Conservation (phyloP, 2,888 invertebrate genomes). For the Synergus gifuensis region DNA sequence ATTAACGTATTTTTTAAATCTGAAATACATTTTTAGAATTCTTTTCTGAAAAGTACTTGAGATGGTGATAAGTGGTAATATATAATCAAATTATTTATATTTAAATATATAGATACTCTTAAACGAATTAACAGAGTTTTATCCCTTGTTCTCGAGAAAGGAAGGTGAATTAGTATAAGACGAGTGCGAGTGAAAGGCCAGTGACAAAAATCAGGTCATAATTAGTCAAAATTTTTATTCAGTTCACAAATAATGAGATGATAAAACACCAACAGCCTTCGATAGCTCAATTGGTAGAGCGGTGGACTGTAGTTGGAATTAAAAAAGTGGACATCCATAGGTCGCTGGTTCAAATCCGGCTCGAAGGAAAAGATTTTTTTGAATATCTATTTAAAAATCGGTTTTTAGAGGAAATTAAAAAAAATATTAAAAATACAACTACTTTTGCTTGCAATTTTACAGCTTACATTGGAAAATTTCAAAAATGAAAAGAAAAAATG, state of each 20-base stretch:
- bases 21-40: too few relatives aligned
- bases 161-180: neutral
- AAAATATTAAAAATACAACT: too few relatives aligned
- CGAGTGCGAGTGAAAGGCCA: neutral
- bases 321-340: slow-evolving; percentile 68
- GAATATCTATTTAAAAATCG: too few relatives aligned
- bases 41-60: too few relatives aligned
- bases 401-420: neutral
- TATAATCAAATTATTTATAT: too few relatives aligned
- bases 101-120: too few relatives aligned
- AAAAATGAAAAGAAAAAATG: neutral
- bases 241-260: neutral
- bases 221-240: neutral
- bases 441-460: neutral
- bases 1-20: too few relatives aligned
- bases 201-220: neutral
- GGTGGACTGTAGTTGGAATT: slow-evolving; percentile 76
- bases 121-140: too few relatives aligned
- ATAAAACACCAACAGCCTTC: slow-evolving; percentile 65
- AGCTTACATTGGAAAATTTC: neutral
- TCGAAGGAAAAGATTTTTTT: slow-evolving; percentile 68
- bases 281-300: slow-evolving; percentile 78
- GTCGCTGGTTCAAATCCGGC: slow-evolving; percentile 76
- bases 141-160: too few relatives aligned
- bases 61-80: too few relatives aligned